Conservation (phyloP, 1,140 invertebrate species). For the Drosophila chauvacae region DNA sequence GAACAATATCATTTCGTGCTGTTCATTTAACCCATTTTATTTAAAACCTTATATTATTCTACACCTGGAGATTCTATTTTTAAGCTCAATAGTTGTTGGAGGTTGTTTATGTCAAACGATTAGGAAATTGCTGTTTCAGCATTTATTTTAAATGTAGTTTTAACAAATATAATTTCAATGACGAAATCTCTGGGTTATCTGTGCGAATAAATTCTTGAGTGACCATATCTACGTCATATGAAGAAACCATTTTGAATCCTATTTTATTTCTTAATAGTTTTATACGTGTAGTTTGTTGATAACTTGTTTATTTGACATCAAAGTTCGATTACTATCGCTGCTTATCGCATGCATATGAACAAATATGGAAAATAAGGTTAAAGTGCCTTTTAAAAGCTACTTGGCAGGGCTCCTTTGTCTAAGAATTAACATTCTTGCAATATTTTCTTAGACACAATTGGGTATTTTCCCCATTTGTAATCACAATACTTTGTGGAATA, state of each 20-base stretch:
- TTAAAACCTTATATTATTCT: background rate
- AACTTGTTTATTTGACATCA: slow-evolving; percentile 33
- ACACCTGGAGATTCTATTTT: slow-evolving; percentile 16
- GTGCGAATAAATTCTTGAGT: slow-evolving; percentile 1
- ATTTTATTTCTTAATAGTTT: slow-evolving; percentile 14
- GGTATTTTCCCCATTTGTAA: background rate
- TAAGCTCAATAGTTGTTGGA: slow-evolving; percentile 2
- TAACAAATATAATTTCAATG: slow-evolving; percentile 18
- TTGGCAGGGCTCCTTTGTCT: background rate
- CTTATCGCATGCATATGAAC: slow-evolving; percentile 19
- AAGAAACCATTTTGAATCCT: slow-evolving; percentile 4
- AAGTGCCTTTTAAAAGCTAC: slow-evolving; percentile 4
- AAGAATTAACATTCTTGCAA: background rate
- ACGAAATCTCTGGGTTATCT: slow-evolving; percentile 57
- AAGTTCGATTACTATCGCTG: slow-evolving; percentile 32
- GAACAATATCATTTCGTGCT: background rate
- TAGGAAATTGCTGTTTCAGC: slow-evolving; percentile 43
- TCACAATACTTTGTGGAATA: slow-evolving; percentile 1
- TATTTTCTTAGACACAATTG: background rate
- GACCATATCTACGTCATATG: slow-evolving; percentile 18
- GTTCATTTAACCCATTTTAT: background rate
- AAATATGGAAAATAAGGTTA: slow-evolving; percentile 19
- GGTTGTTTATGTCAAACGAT: slow-evolving; percentile 48
- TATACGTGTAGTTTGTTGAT: slow-evolving; percentile 26
- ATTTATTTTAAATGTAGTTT: slow-evolving; percentile 20